These are phyloP conservation scores for Protobothrops flavoviridis DNA, from an alignment of 2,113 vertebrate genomes.

Conservation along the genomic window DNA sequence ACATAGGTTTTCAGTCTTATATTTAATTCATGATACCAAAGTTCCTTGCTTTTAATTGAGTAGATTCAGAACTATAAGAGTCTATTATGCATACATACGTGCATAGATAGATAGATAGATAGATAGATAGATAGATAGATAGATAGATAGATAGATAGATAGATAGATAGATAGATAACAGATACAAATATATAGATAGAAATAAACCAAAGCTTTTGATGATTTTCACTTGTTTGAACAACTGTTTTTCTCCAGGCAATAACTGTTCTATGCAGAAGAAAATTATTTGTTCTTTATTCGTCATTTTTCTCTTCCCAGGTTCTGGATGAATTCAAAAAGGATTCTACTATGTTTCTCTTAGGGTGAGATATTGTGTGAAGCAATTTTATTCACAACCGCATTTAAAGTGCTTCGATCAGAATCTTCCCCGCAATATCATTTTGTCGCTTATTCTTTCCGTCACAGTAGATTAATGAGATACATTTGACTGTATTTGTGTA, in stretches of 20 bases:
- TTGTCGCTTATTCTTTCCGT: not conserved
- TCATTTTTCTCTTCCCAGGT: constrained; percentile 73
- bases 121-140: not conserved
- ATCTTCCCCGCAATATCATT: not conserved
- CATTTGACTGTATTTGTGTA: not conserved
- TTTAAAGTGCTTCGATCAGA: not conserved
- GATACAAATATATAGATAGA: not conserved
- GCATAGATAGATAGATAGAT: not conserved
- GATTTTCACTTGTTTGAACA: not conserved
- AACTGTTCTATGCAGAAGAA: not conserved
- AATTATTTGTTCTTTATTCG: constrained; percentile 1
- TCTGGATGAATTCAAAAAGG: constrained; percentile 93
- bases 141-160: not conserved
- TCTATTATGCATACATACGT: not conserved
- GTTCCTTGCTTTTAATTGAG: not conserved
- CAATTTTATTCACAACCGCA: not conserved
- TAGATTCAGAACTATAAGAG: not conserved
- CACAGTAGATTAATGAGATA: not conserved
- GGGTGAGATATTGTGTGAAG: constrained; percentile 77
- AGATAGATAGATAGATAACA: not conserved
- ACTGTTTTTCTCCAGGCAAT: not conserved
- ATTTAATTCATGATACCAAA: not conserved
- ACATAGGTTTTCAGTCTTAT: not conserved
- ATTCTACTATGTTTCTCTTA: constrained; percentile 90
- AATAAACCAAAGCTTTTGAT: not conserved